Base-by-base conservation (phyloP, 1,140 invertebrate genomes). In the Oryzaephilus surinamensis region DNA sequence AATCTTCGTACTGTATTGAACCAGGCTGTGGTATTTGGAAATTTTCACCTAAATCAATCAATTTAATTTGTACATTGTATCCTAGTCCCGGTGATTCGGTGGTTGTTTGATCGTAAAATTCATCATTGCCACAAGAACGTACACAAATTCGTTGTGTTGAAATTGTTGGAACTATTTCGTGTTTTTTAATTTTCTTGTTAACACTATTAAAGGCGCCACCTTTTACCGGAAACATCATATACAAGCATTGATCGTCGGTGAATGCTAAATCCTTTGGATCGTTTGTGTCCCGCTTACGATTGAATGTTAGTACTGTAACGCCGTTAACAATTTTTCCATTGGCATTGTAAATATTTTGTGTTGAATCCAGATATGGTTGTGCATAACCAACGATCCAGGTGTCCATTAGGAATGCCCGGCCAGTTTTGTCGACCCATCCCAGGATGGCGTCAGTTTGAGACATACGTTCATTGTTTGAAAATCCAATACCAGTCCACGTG, bases 401-500 rank as follows among this genome's bases (percentile, higher is more conserved):
- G 58, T 95, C 89, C 78, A 88, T 87, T 3, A 92, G 55, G 62
- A 89, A 90, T 20, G 79, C 76, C 12, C 83, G 67, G 4, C 81
- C 81, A 12, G 67, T 79, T 37, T 69, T 72, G 53, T 90, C 85
- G 7, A 93, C 79, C 83, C 86, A 91, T 6, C 89, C 89, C 10
- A 95, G 66, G 6, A 94, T 76, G 0, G 84, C 84, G 56, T 89
- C 85, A 0, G 81, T 82, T 67, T 85, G 77, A 5, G 79, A 81
- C 90, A 94, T 94, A 57, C 75, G 79, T 40, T 78, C 77, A 54
- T 90, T 79, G 36, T 87, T 71, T 17, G 87, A 91, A 62, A 97
- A 94, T 8, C 83, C 92, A 45, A 97, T 87, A 2, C 92, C 94
- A 2, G 91, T 94, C 94, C 94, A 97, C 8, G 74, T 72, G 41